A percentile compares a stretch with the other conserved stretches of the same genome.
These are phyloP conservation scores for Tenthredo scrophulariae DNA, from an alignment of 2,888 invertebrate genomes.

Conservation along the genomic window DNA sequence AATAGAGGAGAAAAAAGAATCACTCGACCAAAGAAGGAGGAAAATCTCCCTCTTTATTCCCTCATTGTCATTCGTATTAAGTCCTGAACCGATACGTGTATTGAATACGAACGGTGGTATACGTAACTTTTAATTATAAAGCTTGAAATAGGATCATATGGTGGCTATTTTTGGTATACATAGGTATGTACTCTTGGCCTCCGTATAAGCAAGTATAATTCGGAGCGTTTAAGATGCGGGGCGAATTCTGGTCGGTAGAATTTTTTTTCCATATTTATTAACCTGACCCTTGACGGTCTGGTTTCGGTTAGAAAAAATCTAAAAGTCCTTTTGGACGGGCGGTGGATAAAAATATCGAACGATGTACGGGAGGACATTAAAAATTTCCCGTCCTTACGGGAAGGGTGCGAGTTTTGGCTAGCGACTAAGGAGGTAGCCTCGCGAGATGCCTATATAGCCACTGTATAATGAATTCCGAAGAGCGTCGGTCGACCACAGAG, in stretches of 20 bases:
- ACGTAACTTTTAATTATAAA: not conserved
- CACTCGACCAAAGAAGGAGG: not conserved
- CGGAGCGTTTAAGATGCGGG: not conserved
- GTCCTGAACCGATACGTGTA: not conserved
- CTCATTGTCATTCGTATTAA: not conserved
- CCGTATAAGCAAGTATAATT: not conserved
- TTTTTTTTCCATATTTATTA: not conserved
- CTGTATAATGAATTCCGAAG: slow-evolving; percentile 46
- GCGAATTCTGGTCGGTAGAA: not conserved
- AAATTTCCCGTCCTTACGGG: not conserved
- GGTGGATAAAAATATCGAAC: no score
- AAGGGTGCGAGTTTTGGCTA: not conserved
- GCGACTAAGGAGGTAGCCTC: not conserved
- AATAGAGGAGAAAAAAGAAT: not conserved
- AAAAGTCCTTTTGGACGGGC: no score
- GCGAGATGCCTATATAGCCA: not conserved
- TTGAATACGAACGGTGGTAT: not conserved
- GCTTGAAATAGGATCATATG: not conserved
- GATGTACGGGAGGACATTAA: no score
- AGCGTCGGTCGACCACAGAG: slow-evolving; percentile 38
- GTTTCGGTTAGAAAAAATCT: not conserved
- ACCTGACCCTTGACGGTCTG: not conserved
- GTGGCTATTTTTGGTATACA: not conserved
- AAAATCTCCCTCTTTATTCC: not conserved
- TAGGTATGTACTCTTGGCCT: not conserved